Evolutionary conservation across 2,888 invertebrate species (phyloP).

Genomic region (Anthrax anthrax): DNA sequence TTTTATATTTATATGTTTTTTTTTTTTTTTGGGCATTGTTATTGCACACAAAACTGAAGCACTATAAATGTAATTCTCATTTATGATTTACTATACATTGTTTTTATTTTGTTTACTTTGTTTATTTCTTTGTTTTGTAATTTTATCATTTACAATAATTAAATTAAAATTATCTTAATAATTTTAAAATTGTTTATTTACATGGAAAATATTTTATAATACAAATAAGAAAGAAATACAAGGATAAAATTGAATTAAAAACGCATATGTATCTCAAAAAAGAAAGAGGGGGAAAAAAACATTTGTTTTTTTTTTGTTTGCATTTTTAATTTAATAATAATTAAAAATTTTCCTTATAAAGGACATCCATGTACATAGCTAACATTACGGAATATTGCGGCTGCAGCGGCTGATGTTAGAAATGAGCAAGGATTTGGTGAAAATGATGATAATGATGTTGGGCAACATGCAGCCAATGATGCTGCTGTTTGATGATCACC

Average conservation of each 20-base stretch:
- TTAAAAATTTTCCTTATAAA: constrained; percentile 35
- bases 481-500: constrained; percentile 20
- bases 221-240: too few relatives aligned
- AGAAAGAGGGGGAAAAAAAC: too few relatives aligned
- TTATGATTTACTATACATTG: background rate
- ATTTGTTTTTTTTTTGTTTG: too few relatives aligned
- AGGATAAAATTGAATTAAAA: too few relatives aligned
- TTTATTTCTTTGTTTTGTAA: too few relatives aligned
- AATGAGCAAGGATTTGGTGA: constrained; percentile 42
- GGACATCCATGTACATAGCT: constrained; percentile 60
- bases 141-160: background rate
- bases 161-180: too few relatives aligned
- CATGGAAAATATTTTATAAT: too few relatives aligned
- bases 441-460: constrained; percentile 28
- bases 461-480: constrained; percentile 28
- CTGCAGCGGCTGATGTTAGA: constrained; percentile 45
- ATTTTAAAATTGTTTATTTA: too few relatives aligned
- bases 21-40: background rate
- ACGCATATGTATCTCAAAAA: too few relatives aligned
- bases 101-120: too few relatives aligned
- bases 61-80: background rate
- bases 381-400: constrained; percentile 58
- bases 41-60: constrained; percentile 2
- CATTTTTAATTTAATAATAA: background rate
- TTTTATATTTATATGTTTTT: too few relatives aligned